These are phyloP conservation scores for Drosophila pruinosa DNA, from an alignment of 1,140 invertebrate species.

Conservation along the genomic window DNA sequence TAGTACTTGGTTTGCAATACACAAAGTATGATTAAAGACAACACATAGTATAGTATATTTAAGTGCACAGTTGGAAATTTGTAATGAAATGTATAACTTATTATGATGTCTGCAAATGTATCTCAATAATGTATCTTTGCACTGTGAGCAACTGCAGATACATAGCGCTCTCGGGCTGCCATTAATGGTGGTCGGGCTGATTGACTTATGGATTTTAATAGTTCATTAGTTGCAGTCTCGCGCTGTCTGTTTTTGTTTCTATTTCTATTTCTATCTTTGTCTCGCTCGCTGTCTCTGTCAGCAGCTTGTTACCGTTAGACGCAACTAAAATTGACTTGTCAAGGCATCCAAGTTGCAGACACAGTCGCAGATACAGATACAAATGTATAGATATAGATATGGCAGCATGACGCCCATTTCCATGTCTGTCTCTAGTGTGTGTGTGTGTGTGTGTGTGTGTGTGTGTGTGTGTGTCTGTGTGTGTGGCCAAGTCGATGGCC, in stretches of 20 bases:
- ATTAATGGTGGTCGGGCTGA: not conserved
- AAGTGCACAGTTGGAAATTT: no score
- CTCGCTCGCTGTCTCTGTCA: slow-evolving; percentile 34
- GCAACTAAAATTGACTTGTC: slow-evolving; percentile 53
- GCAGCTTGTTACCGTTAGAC: slow-evolving; percentile 55
- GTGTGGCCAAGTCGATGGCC: slow-evolving; percentile 58
- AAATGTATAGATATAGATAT: slow-evolving; percentile 5
- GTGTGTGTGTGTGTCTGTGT: slow-evolving; percentile 16
- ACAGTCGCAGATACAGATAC: slow-evolving; percentile 14
- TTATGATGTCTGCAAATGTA: no score
- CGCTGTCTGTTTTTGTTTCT: not conserved
- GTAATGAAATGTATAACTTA: no score
- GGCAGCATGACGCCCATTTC: slow-evolving; percentile 30
- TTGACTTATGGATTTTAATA: slow-evolving; percentile 13
- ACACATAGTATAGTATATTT: no score
- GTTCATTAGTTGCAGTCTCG: slow-evolving; percentile 4
- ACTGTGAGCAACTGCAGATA: no score
- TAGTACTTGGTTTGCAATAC: no score
- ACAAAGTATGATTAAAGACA: no score
- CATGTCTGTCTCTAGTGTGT: slow-evolving; percentile 13
- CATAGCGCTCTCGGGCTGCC: no score
- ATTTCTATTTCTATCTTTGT: not conserved
- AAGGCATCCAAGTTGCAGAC: slow-evolving; percentile 35
- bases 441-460: not conserved
- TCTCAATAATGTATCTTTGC: not conserved